These are phyloP conservation scores for Coreius guichenoti DNA, from an alignment of 2,797 vertebrate species.

Conservation along the genomic window DNA sequence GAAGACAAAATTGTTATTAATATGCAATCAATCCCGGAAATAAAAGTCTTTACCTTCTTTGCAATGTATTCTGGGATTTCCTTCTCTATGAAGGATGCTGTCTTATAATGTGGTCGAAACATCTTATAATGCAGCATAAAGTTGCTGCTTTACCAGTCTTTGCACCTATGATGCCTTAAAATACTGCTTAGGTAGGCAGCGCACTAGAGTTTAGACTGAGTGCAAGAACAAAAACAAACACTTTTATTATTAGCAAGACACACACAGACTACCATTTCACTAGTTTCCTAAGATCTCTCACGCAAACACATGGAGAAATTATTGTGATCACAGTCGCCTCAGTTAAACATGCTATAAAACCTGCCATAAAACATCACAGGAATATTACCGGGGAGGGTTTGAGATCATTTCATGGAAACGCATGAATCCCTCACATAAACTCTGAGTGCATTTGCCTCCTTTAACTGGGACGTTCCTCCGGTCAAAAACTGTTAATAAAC, in stretches of 20 bases:
- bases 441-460: too few species aligned
- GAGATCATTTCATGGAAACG: too few species aligned
- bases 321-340: neutral
- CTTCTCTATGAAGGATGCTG: neutral
- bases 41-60: neutral
- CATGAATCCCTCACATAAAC: too few species aligned
- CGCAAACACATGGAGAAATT: neutral
- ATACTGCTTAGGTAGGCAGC: neutral
- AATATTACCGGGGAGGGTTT: neutral
- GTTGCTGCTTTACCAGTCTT: neutral
- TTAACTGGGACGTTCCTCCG: neutral
- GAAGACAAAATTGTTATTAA: neutral
- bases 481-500: neutral
- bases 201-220: neutral
- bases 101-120: neutral
- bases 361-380: too few species aligned
- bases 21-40: neutral
- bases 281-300: neutral
- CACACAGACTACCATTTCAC: neutral
- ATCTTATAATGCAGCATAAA: neutral
- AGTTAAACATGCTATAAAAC: constrained; percentile 16
- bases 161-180: neutral
- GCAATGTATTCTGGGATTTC: neutral
- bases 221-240: neutral
- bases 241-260: neutral